phyloP scores from a whole-genome alignment of 2,888 invertebrate species.

The Zygaena filipendulae region DNA sequence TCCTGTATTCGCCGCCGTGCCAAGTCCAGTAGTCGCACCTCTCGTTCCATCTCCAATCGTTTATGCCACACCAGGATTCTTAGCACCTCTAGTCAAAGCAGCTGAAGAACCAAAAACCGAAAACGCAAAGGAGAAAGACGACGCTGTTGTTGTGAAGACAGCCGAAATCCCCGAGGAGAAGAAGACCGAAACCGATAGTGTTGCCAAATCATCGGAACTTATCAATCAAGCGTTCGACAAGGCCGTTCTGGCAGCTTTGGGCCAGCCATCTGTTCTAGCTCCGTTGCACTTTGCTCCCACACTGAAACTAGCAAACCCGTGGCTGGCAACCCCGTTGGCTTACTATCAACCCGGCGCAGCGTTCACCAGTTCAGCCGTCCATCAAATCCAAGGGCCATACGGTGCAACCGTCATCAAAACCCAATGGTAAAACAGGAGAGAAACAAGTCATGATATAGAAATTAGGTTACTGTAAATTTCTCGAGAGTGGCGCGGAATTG shows the following conservation, averaged over 20 bases:
- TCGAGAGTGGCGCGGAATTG: no score
- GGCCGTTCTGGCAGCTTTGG: conserved; percentile 9
- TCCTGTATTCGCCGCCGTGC: conserved; percentile 7
- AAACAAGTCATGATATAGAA: no score
- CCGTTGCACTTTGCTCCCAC: neutral
- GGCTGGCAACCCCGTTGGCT: conserved; percentile 9
- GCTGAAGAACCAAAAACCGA: conserved; percentile 14
- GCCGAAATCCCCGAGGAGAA: conserved; percentile 8
- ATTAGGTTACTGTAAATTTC: no score
- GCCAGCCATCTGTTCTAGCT: neutral
- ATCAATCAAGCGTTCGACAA: conserved; percentile 8
- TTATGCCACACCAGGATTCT: conserved; percentile 4
- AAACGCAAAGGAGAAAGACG: conserved; percentile 19
- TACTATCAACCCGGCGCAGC: conserved; percentile 16
- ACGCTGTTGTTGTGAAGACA: conserved; percentile 11
- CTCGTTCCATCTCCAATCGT: conserved; percentile 15
- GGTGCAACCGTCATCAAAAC: conserved; percentile 13
- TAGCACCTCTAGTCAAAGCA: conserved; percentile 17
- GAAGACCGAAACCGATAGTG: conserved; percentile 8
- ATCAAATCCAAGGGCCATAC: conserved; percentile 8
- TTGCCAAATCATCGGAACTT: no score
- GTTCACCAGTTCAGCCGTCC: conserved; percentile 9
- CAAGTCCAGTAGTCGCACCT: conserved; percentile 11
- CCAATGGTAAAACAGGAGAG: conserved; percentile 16
- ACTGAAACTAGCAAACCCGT: conserved; percentile 14